Percentiles rank a stretch among this genome's conserved stretches.
Evolutionary conservation across 2,888 invertebrate species (phyloP).

Genomic region (Campopleginae sp.): DNA sequence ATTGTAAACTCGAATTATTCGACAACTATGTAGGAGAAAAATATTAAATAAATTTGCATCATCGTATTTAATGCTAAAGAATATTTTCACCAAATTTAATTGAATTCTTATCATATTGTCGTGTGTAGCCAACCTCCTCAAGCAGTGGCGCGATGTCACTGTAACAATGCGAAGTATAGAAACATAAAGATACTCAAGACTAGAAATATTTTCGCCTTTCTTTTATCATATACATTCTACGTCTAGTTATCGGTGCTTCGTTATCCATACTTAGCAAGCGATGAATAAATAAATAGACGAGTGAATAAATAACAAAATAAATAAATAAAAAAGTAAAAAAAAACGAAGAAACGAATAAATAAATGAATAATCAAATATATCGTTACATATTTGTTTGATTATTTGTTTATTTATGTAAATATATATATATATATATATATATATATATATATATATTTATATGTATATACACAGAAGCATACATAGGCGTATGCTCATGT

Average conservation of each 20-base stretch:
- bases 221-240: constrained; percentile 45
- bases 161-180: constrained; percentile 47
- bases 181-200: constrained; percentile 73
- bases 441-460: constrained; percentile 64
- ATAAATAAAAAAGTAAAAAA: neutral
- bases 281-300: constrained; percentile 59
- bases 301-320: constrained; percentile 52
- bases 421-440: constrained; percentile 53
- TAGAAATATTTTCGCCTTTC: constrained; percentile 72
- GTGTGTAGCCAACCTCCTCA: too few relatives aligned
- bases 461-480: neutral
- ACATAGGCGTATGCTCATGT: neutral
- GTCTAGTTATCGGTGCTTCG: neutral
- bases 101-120: too few relatives aligned
- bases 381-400: neutral
- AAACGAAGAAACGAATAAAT: neutral
- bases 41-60: too few relatives aligned
- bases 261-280: constrained; percentile 48
- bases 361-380: neutral
- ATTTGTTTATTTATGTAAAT: constrained; percentile 62
- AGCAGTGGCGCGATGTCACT: constrained; percentile 24
- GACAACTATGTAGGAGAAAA: too few relatives aligned
- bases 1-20: too few relatives aligned
- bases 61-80: too few relatives aligned
- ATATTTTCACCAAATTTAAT: too few relatives aligned